Conservation (phyloP, 37 sponge, comb jelly and placozoan species). For the Aplysina aerophoba region DNA sequence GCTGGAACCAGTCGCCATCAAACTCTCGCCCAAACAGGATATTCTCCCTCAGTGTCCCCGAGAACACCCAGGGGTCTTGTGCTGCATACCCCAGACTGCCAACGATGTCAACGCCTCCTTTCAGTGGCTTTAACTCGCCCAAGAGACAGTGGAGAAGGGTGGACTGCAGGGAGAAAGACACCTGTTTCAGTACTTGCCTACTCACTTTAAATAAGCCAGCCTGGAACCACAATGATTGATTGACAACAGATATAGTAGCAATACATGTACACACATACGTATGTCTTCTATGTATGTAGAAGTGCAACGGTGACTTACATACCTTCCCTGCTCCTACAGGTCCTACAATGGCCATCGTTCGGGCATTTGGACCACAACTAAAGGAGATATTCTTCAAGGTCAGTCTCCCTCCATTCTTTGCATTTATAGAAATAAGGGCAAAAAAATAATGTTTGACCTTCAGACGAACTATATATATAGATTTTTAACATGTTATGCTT, state of each 20-base stretch:
- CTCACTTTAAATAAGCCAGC: too few relatives aligned
- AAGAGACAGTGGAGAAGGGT: constrained; percentile 49
- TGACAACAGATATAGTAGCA: background rate
- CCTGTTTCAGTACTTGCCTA: too few relatives aligned
- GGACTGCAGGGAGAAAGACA: constrained; percentile 25
- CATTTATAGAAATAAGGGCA: too few relatives aligned
- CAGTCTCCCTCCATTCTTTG: background rate
- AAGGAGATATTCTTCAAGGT: constrained; percentile 20
- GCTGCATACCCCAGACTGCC: constrained; percentile 45
- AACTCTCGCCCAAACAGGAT: constrained; percentile 55
- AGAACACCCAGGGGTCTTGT: constrained; percentile 65
- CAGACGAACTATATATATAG: too few relatives aligned
- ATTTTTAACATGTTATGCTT: too few relatives aligned
- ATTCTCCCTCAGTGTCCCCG: constrained; percentile 64
- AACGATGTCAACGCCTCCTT: constrained; percentile 29
- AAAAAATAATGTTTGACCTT: too few relatives aligned
- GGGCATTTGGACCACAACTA: background rate
- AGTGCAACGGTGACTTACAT: too few relatives aligned
- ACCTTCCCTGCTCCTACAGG: constrained; percentile 60
- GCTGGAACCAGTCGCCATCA: constrained; percentile 46
- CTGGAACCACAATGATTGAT: too few relatives aligned
- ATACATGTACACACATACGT: too few relatives aligned
- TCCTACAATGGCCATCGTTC: constrained; percentile 42
- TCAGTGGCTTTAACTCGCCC: constrained; percentile 46
- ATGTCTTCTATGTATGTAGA: too few relatives aligned